Conservation (phyloP, 1,140 invertebrate species). For the Helicoverpa armigera region DNA sequence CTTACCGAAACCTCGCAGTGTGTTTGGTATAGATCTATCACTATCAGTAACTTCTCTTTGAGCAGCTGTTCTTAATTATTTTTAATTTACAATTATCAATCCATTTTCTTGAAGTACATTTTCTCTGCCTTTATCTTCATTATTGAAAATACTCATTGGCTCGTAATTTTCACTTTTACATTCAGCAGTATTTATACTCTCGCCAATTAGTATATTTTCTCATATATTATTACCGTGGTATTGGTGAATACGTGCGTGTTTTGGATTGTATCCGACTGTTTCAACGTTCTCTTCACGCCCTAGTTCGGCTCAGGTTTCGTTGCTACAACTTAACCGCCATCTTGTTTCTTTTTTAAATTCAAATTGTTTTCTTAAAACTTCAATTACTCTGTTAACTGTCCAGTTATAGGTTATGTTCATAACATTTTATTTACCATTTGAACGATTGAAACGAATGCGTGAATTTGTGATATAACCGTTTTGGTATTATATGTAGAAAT, state of each 20-base stretch:
- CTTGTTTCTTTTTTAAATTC: constrained; percentile 37
- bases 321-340: constrained; percentile 9
- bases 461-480: constrained; percentile 44
- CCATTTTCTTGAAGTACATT: no score
- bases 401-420: constrained; percentile 38
- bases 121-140: no score
- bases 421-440: constrained; percentile 40
- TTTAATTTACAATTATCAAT: no score
- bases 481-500: background rate
- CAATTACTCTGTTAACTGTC: constrained; percentile 36
- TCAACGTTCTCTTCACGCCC: constrained; percentile 67
- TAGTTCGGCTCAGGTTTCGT: constrained; percentile 57
- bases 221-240: constrained; percentile 13
- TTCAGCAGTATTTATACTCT: background rate
- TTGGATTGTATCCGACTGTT: constrained; percentile 59
- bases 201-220: background rate
- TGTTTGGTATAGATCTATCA: no score
- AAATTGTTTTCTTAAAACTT: constrained; percentile 26
- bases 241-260: constrained; percentile 48
- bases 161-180: background rate
- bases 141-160: no score
- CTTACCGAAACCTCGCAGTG: background rate
- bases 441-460: constrained; percentile 23
- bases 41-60: no score
- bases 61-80: no score